phyloP scores from a whole-genome alignment of 2,113 vertebrate species.

The Sus scrofa region DNA sequence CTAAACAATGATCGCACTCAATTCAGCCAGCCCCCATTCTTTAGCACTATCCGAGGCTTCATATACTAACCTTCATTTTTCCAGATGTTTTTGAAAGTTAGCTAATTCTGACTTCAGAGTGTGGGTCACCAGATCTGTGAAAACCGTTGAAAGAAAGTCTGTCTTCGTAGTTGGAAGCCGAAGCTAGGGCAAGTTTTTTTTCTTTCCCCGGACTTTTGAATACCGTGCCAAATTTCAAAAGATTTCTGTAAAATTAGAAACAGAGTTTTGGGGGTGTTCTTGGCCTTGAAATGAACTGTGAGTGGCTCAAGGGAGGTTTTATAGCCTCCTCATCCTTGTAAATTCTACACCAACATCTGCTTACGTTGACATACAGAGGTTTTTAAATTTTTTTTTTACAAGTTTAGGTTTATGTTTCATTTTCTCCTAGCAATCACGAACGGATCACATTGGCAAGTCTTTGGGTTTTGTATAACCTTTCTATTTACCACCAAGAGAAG shows the following conservation, averaged over 20 bases:
- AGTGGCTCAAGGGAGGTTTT: constrained; percentile 84
- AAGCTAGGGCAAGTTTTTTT: constrained; percentile 83
- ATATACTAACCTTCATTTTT: constrained; percentile 91
- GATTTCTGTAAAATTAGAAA: constrained; percentile 90
- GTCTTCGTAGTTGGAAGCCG: constrained; percentile 85
- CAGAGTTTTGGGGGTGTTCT: constrained; percentile 89
- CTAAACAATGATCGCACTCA: constrained; percentile 73
- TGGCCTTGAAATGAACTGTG: constrained; percentile 84
- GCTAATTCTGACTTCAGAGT: constrained; percentile 83
- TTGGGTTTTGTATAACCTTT: constrained; percentile 59
- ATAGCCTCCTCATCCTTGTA: constrained; percentile 78
- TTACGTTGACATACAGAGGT: constrained; percentile 82
- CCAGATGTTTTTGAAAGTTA: constrained; percentile 84
- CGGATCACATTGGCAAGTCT: constrained; percentile 71
- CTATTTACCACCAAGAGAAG: constrained; percentile 51
- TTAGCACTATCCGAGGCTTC: constrained; percentile 63
- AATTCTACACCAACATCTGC: constrained; percentile 86
- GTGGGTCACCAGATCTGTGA: constrained; percentile 85
- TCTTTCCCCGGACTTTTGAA: constrained; percentile 83
- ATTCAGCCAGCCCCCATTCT: constrained; percentile 14
- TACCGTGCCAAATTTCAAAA: constrained; percentile 89
- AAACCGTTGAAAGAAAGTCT: constrained; percentile 86
- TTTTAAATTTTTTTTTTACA: constrained; percentile 71
- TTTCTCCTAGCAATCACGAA: constrained; percentile 80
- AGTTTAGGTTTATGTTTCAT: constrained; percentile 68